These are phyloP conservation scores for Indri indri DNA, from an alignment of 2,113 vertebrate species.

Conservation along the genomic window DNA sequence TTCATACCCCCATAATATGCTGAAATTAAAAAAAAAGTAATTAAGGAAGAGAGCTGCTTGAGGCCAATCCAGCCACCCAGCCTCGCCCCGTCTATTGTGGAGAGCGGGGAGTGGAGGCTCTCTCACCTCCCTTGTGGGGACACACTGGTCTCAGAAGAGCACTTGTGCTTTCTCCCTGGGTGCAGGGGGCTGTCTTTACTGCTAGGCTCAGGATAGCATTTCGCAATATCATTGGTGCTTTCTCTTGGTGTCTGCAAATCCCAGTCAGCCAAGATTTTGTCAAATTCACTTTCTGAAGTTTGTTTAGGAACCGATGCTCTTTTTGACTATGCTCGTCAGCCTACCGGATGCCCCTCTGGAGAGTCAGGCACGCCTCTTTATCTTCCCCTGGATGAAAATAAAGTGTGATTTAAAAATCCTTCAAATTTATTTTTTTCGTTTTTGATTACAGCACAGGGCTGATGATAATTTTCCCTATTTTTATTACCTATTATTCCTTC, in stretches of 20 bases:
- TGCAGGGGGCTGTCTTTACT: not conserved
- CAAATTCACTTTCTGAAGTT: not conserved
- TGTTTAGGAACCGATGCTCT: not conserved
- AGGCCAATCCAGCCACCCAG: too few relatives aligned
- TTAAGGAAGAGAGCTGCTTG: not conserved
- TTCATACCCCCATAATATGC: too few relatives aligned
- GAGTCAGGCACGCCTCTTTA: not conserved
- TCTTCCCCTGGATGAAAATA: constrained; percentile 25
- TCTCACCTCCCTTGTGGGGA: not conserved
- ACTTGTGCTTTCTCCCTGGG: too few relatives aligned
- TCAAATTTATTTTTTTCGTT: constrained; percentile 43
- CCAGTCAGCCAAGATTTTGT: not conserved
- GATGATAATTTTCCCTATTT: not conserved
- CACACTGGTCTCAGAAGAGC: not conserved
- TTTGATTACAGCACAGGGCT: constrained; percentile 36
- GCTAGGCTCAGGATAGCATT: not conserved
- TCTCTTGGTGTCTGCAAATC: not conserved
- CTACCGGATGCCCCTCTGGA: not conserved
- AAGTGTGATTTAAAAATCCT: constrained; percentile 32
- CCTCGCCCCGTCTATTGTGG: not conserved
- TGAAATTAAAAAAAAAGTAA: too few relatives aligned
- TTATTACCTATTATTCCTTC: constrained; percentile 37
- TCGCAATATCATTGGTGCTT: not conserved
- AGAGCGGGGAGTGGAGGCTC: not conserved
- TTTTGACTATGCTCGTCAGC: not conserved